Evolutionary conservation across 2,888 invertebrate species (phyloP).

Genomic region (Tachina fera): DNA sequence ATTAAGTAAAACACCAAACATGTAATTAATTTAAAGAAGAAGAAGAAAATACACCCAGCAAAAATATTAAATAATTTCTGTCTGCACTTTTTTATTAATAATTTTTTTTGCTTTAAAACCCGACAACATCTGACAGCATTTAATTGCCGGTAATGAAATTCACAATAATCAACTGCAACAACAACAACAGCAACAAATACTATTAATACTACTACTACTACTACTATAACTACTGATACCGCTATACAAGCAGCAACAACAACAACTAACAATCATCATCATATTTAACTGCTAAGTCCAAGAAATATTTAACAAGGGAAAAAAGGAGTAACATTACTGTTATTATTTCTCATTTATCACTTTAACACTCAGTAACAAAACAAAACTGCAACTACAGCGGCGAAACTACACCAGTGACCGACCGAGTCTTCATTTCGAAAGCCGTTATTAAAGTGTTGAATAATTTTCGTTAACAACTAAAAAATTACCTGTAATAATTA

Average conservation of each 20-base stretch:
- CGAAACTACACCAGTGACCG: conserved; percentile 14
- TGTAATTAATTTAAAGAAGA: conserved; percentile 51
- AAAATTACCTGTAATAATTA: conserved; percentile 38
- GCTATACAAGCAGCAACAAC: background rate
- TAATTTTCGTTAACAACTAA: conserved; percentile 1
- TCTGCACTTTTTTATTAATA: conserved; percentile 33
- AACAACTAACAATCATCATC: conserved; percentile 49
- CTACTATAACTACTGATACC: background rate
- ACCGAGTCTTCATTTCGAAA: background rate
- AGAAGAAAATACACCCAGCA: background rate
- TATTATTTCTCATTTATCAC: conserved; percentile 32
- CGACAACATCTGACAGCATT: conserved; percentile 33
- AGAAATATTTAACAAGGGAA: conserved; percentile 6
- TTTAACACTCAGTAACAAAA: conserved; percentile 16
- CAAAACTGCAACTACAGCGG: conserved; percentile 11
- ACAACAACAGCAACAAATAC: conserved; percentile 15
- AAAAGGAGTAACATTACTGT: conserved; percentile 33
- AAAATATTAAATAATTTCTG: conserved; percentile 21
- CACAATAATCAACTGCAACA: conserved; percentile 34
- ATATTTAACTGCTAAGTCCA: conserved; percentile 31
- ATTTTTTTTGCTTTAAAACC: conserved; percentile 16
- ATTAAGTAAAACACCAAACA: conserved; percentile 26
- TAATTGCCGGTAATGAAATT: conserved; percentile 48
- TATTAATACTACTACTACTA: conserved; percentile 2
- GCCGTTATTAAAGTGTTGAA: conserved; percentile 2